Base-by-base conservation (phyloP, 2,113 vertebrate species). In the Elephas maximus region DNA sequence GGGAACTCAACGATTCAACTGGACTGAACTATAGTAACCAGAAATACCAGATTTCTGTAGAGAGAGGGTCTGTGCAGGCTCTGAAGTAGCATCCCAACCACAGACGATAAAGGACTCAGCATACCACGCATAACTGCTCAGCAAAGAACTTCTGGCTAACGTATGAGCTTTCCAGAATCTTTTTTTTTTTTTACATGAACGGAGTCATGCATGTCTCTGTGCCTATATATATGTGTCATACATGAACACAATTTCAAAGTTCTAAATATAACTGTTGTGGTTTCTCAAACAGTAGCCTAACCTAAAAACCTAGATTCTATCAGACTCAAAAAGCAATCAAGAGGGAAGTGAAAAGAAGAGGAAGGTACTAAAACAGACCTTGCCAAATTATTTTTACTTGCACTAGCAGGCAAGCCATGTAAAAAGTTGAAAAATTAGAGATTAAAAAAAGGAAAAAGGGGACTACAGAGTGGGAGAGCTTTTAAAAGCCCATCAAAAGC, bases 311-410 rank as follows among this genome's bases (percentile, higher is more conserved):
- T 37, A 37, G 37, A 37, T 37, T 37, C 37, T 78, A 74, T 81
- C 41, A 82, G n/a, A 83, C 69, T 91, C 48, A 91, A 82, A 41
- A 95, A 62, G 41, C 71, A 93, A 69, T 51, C 51, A 83, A 77
- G 79, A 82, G 41, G 60, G 20, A 95, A 84, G 28, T 91, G 30
- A 53, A 33, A 95, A 18, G 45, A 71, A 82, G 37, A 93, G 41
- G 24, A 94, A 80, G n/a, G 48, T n/a, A 69, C 81, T 10, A 2
- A 37, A 88, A 95, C 37, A 91, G 45, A 73, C 41, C 53, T 37
- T 48, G 51, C 41, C 62, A 53, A n/a, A 80, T 91, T 69, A 67
- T 20, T 71, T 53, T 82, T 71, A 41, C 24, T 67, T 53, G 71
- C 4, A 28, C 74, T 78, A 48, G 30, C 28, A 90, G 48, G 33